A percentile compares a stretch with the other conserved stretches of the same genome.
These are phyloP conservation scores for Indicator maculatus DNA, from an alignment of 2,113 vertebrate species.

Conservation along the genomic window DNA sequence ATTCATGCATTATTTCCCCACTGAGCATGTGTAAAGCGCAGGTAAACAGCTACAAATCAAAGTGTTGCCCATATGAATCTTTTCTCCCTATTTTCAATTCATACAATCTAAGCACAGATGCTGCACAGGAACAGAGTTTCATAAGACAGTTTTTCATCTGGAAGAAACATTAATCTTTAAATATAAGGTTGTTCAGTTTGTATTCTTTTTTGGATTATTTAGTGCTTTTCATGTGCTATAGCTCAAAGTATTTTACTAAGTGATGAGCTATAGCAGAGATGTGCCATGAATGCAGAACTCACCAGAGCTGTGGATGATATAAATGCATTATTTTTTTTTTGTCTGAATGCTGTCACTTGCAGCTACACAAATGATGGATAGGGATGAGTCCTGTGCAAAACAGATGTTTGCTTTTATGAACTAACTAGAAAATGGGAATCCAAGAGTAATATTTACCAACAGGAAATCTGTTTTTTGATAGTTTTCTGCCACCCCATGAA, in stretches of 20 bases:
- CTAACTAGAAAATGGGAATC: constrained; percentile 3
- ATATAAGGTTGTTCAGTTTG: constrained; percentile 52
- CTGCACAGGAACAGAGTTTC: not conserved
- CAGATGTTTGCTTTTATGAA: constrained; percentile 50
- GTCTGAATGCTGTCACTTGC: constrained; percentile 47
- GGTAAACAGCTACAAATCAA: constrained; percentile 16
- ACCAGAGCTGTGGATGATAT: not conserved
- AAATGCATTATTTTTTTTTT: constrained; percentile 42
- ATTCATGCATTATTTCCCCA: not conserved
- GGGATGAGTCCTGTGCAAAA: constrained; percentile 19
- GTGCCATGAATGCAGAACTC: constrained; percentile 59
- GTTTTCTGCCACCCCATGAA: not conserved
- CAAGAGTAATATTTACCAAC: constrained; percentile 16
- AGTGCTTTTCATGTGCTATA: constrained; percentile 51
- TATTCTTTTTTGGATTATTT: constrained; percentile 39
- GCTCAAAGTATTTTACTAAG: constrained; percentile 65
- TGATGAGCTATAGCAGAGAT: constrained; percentile 42
- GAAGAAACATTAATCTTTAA: constrained; percentile 72
- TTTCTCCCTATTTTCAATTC: constrained; percentile 18
- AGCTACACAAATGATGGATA: constrained; percentile 30
- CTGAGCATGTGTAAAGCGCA: not conserved
- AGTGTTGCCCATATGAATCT: not conserved
- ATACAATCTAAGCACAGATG: not conserved
- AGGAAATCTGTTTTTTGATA: not conserved
- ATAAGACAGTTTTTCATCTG: constrained; percentile 7